A percentile compares a stretch with the other conserved stretches of the same genome.
These are phyloP conservation scores for Sacculina carcini DNA, from an alignment of 2,888 invertebrate species.

Conservation along the genomic window DNA sequence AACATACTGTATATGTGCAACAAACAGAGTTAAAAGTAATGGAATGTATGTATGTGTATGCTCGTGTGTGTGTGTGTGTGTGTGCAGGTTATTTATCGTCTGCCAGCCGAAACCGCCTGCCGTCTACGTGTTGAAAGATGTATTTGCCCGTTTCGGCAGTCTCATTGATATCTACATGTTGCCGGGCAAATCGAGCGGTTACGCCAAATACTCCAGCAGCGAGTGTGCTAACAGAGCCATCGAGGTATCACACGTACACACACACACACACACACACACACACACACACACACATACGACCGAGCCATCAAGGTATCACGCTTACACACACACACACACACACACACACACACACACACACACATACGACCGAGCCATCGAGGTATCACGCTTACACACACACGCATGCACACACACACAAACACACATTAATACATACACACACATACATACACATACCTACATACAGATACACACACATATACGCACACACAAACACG, in stretches of 20 bases:
- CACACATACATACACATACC: no score
- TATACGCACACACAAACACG: no score
- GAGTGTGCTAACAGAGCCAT: slow-evolving; percentile 51
- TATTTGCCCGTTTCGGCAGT: slow-evolving; percentile 70
- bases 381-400: no score
- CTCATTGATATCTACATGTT: slow-evolving; percentile 70
- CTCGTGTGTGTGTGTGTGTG: no score
- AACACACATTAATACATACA: no score
- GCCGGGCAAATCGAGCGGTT: slow-evolving; percentile 70
- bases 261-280: not conserved
- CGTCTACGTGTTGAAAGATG: slow-evolving; percentile 48
- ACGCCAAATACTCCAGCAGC: slow-evolving; percentile 53
- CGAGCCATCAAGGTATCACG: not conserved
- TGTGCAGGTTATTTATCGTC: slow-evolving; percentile 25
- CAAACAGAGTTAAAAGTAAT: not conserved
- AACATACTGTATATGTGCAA: not conserved
- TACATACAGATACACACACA: no score
- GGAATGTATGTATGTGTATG: no score
- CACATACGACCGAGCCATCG: no score
- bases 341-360: no score
- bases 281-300: not conserved
- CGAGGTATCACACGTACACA: slow-evolving; percentile 22
- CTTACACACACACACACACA: no score
- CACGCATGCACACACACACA: no score
- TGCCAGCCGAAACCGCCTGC: slow-evolving; percentile 39